A percentile compares a stretch with the other conserved stretches of the same genome.
Evolutionary conservation across 2,888 invertebrate species (phyloP).

Genomic region (Hemistola chrysoprasaria): DNA sequence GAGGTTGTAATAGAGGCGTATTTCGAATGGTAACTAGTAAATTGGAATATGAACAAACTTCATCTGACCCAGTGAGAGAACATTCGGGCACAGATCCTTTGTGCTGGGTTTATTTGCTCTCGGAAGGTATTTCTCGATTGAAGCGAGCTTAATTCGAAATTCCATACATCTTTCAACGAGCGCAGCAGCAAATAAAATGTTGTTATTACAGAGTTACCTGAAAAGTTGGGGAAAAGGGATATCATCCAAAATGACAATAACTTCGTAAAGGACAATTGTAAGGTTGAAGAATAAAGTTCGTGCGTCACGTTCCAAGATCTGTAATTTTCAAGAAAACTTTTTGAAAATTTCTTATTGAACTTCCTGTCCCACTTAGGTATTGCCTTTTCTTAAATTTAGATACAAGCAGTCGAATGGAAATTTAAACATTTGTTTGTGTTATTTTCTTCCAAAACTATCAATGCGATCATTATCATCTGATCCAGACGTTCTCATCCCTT

Average conservation of each 20-base stretch:
- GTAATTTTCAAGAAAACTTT: too few species aligned
- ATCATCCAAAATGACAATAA: too few species aligned
- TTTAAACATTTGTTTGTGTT: too few species aligned
- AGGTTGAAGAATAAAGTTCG: too few species aligned
- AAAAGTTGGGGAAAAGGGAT: slow-evolving; percentile 7
- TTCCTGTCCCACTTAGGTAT: too few species aligned
- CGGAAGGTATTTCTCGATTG: slow-evolving; percentile 33
- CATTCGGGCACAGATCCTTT: slow-evolving; percentile 20
- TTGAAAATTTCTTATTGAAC: too few species aligned
- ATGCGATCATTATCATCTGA: too few species aligned
- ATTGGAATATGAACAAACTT: slow-evolving; percentile 35
- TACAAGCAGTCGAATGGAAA: too few species aligned
- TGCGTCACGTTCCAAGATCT: background rate
- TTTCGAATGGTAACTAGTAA: slow-evolving; percentile 8
- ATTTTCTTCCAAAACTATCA: too few species aligned
- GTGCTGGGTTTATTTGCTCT: slow-evolving; percentile 32
- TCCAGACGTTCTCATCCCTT: too few species aligned
- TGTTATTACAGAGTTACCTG: slow-evolving; percentile 25
- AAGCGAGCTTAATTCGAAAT: slow-evolving; percentile 32
- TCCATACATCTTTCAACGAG: slow-evolving; percentile 26
- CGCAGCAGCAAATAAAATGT: slow-evolving; percentile 22
- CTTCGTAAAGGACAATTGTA: too few species aligned
- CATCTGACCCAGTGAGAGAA: slow-evolving; percentile 43
- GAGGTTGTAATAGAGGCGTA: slow-evolving; percentile 7
- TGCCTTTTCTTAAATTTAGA: too few species aligned